These are phyloP conservation scores for Gerris buenoi DNA, from an alignment of 1,140 invertebrate species.

Conservation along the genomic window DNA sequence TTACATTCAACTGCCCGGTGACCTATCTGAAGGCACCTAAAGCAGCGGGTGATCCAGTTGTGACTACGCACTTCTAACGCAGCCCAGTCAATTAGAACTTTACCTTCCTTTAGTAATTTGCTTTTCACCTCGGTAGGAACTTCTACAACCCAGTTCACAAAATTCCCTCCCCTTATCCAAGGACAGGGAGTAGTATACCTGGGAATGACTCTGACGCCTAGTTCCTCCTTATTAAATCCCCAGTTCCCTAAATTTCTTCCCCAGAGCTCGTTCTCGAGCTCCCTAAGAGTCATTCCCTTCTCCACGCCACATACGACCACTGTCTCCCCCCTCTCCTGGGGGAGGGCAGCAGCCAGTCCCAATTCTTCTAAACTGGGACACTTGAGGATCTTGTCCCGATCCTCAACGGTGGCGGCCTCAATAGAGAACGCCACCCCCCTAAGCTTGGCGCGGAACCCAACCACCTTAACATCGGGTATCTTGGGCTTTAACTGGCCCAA, in stretches of 20 bases:
- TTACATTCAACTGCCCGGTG: not conserved
- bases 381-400: not conserved
- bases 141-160: not conserved
- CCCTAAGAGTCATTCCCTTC: not conserved
- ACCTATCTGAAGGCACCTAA: not conserved
- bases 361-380: not conserved
- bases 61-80: not conserved
- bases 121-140: not conserved
- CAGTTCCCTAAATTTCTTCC: not conserved
- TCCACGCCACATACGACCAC: not conserved
- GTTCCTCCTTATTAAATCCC: not conserved
- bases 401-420: not conserved
- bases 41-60: not conserved
- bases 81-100: not conserved
- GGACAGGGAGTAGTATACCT: not conserved
- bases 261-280: not conserved
- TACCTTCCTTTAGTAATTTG: not conserved
- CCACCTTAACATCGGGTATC: not conserved
- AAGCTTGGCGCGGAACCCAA: not conserved
- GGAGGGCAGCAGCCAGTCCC: not conserved
- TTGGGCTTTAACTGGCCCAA: not conserved
- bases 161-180: not conserved
- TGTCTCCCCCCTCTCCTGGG: not conserved
- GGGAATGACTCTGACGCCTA: not conserved
- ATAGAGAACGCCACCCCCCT: not conserved